Base-by-base conservation (phyloP, 2,888 invertebrate genomes). In the Anthophora plumipes region DNA sequence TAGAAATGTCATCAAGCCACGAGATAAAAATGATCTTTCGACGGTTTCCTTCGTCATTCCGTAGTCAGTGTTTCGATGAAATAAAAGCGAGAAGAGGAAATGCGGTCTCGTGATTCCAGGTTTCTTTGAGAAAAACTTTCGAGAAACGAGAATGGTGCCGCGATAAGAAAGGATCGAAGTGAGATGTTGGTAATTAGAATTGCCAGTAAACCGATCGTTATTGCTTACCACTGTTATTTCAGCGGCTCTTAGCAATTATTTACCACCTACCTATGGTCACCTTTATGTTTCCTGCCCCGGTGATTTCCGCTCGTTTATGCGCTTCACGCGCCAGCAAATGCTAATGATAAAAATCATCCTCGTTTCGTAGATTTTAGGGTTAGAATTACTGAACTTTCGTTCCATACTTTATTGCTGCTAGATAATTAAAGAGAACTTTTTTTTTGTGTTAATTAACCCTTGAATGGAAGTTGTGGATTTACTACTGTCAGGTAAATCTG, bases 211-310 rank as follows among this genome's bases (percentile, higher is more conserved):
- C 12, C 14, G 17, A 55, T 39, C 68, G 72, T 77, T 76, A 76
- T 61, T 48, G 43, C 52, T 25, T 48, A 76, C 59, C 52, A 68
- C 68, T 50, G 71, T 76, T 76, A 76, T 71, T 43, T 22, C 6
- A 12, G 11, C 8, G 22, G 31, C 17, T 25, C 43, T 63, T 68
- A 43, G 61, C 52, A 72, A 76, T 80, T 77, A 68, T 63, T n/a
- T 48, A 1, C 43, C 14, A 1, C 12, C 17, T n/a, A 64, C 22
- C 43, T 39, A 25, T 25, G 67, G 50, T 41, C 37, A 7, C 67
- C 12, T 64, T 63, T 48, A 70, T 39, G 39, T 48, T 43, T 67
- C 59, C 63, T 66, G 66, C 22, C 20, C n/a, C 37, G 57, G 37
- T 63, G 9, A 37, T 52, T 66, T 72, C 57, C 59, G 52, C 14